phyloP scores from a whole-genome alignment of 2,888 invertebrate species.

The Hypselothyrea guttata region DNA sequence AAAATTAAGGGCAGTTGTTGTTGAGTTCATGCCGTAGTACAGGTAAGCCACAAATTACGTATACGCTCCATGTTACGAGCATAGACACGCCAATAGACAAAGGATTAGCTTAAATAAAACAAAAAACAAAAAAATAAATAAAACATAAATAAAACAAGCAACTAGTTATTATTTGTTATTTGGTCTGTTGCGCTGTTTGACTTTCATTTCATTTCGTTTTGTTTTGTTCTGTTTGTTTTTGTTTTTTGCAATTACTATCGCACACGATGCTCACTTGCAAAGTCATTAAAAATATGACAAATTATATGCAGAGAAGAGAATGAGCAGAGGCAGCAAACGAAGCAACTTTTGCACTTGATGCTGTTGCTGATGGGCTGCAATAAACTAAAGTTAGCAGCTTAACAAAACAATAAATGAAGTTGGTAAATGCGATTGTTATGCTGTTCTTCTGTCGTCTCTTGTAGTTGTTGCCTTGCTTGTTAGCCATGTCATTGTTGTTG shows the following conservation, averaged over 20 bases:
- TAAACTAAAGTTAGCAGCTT: slow-evolving; percentile 77
- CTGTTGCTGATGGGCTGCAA: slow-evolving; percentile 58
- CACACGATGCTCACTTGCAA: slow-evolving; percentile 61
- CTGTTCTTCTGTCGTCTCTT: slow-evolving; percentile 19
- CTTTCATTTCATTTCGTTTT: slow-evolving; percentile 32
- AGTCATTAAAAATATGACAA: slow-evolving; percentile 77
- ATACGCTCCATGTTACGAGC: slow-evolving; percentile 51
- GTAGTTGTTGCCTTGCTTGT: not conserved
- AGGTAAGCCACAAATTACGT: slow-evolving; percentile 57
- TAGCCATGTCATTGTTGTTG: slow-evolving; percentile 1
- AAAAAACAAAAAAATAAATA: no score
- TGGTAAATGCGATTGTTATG: slow-evolving; percentile 74
- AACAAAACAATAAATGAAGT: slow-evolving; percentile 78
- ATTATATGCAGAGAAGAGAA: slow-evolving; percentile 52
- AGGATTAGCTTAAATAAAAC: slow-evolving; percentile 59
- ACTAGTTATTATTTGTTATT: slow-evolving; percentile 13
- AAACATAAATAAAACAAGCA: no score
- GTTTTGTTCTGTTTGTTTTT: slow-evolving; percentile 34
- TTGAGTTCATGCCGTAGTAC: slow-evolving; percentile 29
- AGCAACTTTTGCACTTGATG: slow-evolving; percentile 40
- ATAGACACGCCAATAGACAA: slow-evolving; percentile 39
- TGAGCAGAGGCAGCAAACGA: slow-evolving; percentile 14
- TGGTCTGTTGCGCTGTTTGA: slow-evolving; percentile 26
- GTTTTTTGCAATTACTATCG: slow-evolving; percentile 48
- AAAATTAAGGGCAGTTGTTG: slow-evolving; percentile 19